Base-by-base conservation (phyloP, 2,888 invertebrate genomes). In the Crematogaster levior region DNA sequence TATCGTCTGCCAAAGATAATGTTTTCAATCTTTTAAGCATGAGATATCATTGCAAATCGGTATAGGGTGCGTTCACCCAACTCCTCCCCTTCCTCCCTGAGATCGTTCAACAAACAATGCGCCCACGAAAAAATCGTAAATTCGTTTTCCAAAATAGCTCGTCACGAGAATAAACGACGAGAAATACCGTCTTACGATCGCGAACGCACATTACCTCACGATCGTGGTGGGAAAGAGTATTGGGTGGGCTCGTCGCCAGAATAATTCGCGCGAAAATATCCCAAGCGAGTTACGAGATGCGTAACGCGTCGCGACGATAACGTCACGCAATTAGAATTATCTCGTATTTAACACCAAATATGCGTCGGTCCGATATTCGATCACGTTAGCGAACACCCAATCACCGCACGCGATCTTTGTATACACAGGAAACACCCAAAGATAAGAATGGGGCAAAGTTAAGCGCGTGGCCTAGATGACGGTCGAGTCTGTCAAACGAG, bases 221-320 rank as follows among this genome's bases (percentile, higher is more conserved):
- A n/a, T n/a, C n/a, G 27, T 43, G 43, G 53, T 40, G 53, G 53
- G 60, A 70, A 86, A 85, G 60, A 75, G 73, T 58, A 56, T 56
- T 60, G 34, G 48, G 24, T 66, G 84, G 85, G 88, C 84, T 61
- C 61, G 46, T 66, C 77, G 89, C 89, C 90, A 90, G 83, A 88
- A 83, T 82, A 81, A 84, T 75, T 85, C 70, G 84, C 34, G 75
- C 83, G 79, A 90, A 90, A 90, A 90, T 90, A 90, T 89, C 85
- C 82, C 68, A 24, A 63, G 24, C 18, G 40, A 43, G 66, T 90
- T 90, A 84, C 90, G 86, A 90, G 86, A 90, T 63, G 53, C 61
- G 58, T 46, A 48, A 81, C 24, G 27, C 56, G 83, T 82, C 87
- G 81, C 66, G 48, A 60, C 68, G 60, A 12, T 27, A 60, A 40